A percentile compares a stretch with the other conserved stretches of the same genome.
phyloP scores from a whole-genome alignment of 1,140 invertebrate species.

The Apolygus lucorum region DNA sequence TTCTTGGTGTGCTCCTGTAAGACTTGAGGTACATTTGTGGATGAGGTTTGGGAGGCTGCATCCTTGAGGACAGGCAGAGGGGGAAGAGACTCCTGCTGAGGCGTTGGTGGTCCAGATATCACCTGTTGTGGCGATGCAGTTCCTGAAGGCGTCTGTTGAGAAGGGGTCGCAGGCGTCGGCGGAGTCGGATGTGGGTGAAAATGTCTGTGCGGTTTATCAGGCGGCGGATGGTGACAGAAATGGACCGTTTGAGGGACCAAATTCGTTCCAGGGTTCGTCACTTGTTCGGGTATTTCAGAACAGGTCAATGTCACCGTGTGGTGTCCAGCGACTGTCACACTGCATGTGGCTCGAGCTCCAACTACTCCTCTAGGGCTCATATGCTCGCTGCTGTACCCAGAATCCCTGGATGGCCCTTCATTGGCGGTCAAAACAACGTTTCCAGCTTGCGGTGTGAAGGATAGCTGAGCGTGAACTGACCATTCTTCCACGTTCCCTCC shows the following conservation, averaged over 20 bases:
- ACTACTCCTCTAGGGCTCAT: constrained; percentile 28
- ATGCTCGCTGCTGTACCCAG: constrained; percentile 45
- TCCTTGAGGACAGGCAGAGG: constrained; percentile 38
- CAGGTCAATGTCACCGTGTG: constrained; percentile 32
- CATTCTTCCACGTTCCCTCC: constrained; percentile 41
- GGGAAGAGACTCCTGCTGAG: constrained; percentile 27
- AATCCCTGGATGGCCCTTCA: constrained; percentile 28
- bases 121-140: constrained; percentile 36
- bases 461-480: constrained; percentile 53
- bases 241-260: neutral
- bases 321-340: constrained; percentile 33
- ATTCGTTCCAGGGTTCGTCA: neutral
- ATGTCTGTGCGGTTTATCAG: neutral
- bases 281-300: constrained; percentile 10
- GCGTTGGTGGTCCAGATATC: constrained; percentile 41
- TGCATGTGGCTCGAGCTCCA: constrained; percentile 33
- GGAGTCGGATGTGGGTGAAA: neutral
- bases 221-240: constrained; percentile 4
- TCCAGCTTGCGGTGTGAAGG: constrained; percentile 41
- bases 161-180: constrained; percentile 27
- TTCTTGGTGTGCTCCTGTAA: constrained; percentile 18
- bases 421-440: constrained; percentile 48
- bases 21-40: constrained; percentile 40
- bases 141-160: constrained; percentile 30
- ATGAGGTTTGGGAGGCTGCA: constrained; percentile 47